Percentiles rank a stretch among this genome's conserved stretches.
phyloP scores from a whole-genome alignment of 2,888 invertebrate species.

The Meghimatium bilineatum region DNA sequence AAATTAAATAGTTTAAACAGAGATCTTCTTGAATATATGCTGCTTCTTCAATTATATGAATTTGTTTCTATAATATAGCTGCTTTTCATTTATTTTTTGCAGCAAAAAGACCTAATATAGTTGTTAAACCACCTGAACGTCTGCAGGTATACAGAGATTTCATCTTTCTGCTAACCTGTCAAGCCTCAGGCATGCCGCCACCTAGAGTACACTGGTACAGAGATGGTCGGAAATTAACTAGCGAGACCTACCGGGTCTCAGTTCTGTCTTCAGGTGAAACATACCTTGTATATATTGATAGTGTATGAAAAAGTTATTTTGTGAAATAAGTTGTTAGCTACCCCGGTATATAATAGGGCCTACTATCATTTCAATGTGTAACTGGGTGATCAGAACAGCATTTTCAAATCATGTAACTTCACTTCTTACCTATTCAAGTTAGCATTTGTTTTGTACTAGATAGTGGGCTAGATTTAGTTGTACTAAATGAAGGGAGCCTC shows the following conservation, averaged over 20 bases:
- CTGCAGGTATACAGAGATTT: slow-evolving; percentile 67
- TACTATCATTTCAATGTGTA: too few species aligned
- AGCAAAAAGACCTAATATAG: slow-evolving; percentile 62
- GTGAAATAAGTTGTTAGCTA: too few species aligned
- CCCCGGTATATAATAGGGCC: too few species aligned
- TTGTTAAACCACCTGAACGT: slow-evolving; percentile 67
- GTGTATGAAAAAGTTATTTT: too few species aligned
- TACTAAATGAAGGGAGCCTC: too few species aligned
- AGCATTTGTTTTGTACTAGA: too few species aligned
- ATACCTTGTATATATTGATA: neutral
- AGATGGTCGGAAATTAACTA: slow-evolving; percentile 65
- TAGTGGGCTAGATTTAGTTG: too few species aligned
- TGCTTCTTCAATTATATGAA: neutral
- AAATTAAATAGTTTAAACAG: too few species aligned
- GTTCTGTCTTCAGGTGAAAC: slow-evolving; percentile 66
- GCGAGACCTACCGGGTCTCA: slow-evolving; percentile 61
- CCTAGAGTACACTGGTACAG: slow-evolving; percentile 73
- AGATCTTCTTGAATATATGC: too few species aligned
- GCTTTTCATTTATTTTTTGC: neutral
- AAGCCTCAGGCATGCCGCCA: slow-evolving; percentile 69
- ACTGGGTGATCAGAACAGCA: too few species aligned
- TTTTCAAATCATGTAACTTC: too few species aligned
- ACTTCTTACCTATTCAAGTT: too few species aligned
- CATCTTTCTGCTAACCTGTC: slow-evolving; percentile 72
- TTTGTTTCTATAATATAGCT: neutral